Base-by-base conservation (phyloP, 2,888 invertebrate species). In the Mythimna loreyi region DNA sequence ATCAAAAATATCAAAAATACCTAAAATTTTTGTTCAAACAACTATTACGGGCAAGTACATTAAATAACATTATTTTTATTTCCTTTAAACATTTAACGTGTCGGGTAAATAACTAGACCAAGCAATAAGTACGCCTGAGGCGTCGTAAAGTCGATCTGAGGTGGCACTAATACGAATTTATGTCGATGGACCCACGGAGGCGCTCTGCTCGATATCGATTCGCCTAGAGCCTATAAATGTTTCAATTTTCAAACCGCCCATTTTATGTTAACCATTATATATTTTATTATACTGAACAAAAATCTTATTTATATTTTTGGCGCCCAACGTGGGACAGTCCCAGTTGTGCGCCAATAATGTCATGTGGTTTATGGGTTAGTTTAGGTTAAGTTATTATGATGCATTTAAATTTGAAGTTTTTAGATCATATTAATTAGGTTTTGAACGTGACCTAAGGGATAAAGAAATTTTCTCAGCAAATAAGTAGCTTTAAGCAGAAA, bases 141-240 rank as follows among this genome's bases (percentile, higher is more conserved):
- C 92, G 90, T 91, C 94, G 94, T 94, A 95, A 95, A 95, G 93
- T 93, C 94, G 95, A 93, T 93, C 92, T 92, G 92, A 94, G 94
- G 92, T 93, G 95, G 94, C 95, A 93, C 92, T 95, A 95, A 96
- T 95, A 90, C 94, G 92, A 92, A 95, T 96, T 95, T 95, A 95
- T 94, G 94, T 94, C 94, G 90, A 92, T 90, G 93, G 92, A 93
- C 93, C 90, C 84, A 86, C 87, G 82, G 80, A 86, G 86, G 87
- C 86, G 85, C 87, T 86, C 86, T 86, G 86, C 86, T 84, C 90
- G 87, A 89, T 93, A 93, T 93, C 93, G 94, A 94, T 92, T 92
- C 92, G 81, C 83, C 86, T 85, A 87, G 87, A 90, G 87, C 91
- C 91, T 92, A 93, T 94, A 92, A 93, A 92, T 92, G 92, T 92